Conservation (phyloP, 2,888 invertebrate genomes). For the Epicampocera succincta region DNA sequence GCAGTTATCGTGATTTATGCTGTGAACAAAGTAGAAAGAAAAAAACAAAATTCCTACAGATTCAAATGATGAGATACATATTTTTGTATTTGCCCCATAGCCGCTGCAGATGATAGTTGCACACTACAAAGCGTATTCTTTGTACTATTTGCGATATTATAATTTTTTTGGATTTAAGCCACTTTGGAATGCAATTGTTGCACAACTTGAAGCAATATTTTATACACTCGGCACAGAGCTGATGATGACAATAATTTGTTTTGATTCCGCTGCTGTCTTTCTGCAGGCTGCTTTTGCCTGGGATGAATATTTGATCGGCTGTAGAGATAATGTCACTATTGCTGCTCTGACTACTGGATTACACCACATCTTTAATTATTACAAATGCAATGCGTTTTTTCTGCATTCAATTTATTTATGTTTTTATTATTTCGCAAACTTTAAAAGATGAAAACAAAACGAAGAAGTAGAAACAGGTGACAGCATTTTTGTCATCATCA, state of each 20-base stretch:
- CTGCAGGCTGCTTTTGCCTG: conserved; percentile 4
- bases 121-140: conserved; percentile 41
- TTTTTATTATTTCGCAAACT: conserved; percentile 9
- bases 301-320: conserved; percentile 17
- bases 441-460: conserved; percentile 16
- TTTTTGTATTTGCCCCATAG: conserved; percentile 29
- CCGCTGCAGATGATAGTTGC: background rate
- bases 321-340: conserved; percentile 44
- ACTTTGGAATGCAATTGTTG: conserved; percentile 64
- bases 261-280: conserved; percentile 39
- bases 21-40: conserved; percentile 13
- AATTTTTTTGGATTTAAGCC: conserved; percentile 38
- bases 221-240: conserved; percentile 30
- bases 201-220: conserved; percentile 50
- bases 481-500: conserved; percentile 39
- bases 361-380: conserved; percentile 52
- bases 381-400: conserved; percentile 60
- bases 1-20: conserved; percentile 12
- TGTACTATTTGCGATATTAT: conserved; percentile 39
- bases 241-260: conserved; percentile 67
- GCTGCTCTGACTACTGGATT: conserved; percentile 41
- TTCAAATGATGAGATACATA: conserved; percentile 66
- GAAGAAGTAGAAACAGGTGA: conserved; percentile 23
- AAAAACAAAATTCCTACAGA: conserved; percentile 52
- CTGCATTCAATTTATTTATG: conserved; percentile 36